These are phyloP conservation scores for Spermophilus dauricus DNA, from an alignment of 2,113 vertebrate genomes.

Conservation along the genomic window DNA sequence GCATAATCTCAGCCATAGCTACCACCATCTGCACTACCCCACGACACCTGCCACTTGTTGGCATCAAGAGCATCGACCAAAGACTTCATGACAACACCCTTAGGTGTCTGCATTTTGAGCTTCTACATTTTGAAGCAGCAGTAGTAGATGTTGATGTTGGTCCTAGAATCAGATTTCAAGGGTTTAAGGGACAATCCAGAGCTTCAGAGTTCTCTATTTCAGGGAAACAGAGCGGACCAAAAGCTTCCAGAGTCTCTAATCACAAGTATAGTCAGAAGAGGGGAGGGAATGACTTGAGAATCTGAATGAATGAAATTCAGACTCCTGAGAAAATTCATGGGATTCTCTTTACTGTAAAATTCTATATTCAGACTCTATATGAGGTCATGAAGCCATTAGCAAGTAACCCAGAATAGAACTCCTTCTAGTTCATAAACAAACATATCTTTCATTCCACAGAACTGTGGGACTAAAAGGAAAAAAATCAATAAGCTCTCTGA, in stretches of 20 bases:
- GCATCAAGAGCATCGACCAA: not conserved
- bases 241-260: not conserved
- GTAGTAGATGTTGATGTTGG: not conserved
- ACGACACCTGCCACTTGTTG: not conserved
- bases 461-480: not conserved
- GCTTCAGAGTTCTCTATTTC: not conserved
- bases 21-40: not conserved
- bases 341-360: not conserved
- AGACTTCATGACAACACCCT: not conserved
- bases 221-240: not conserved
- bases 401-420: not conserved
- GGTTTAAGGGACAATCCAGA: not conserved
- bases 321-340: not conserved
- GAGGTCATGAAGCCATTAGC: not conserved
- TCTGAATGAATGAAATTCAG: not conserved
- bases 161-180: not conserved
- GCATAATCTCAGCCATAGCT: not conserved
- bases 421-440: not conserved
- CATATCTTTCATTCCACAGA: not conserved
- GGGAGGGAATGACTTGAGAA: not conserved
- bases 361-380: not conserved
- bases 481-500: not conserved
- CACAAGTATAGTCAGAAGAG: not conserved
- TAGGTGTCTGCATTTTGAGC: not conserved
- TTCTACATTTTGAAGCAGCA: not conserved